Evolutionary conservation across 92 coral and sea anemone genomes (phyloP), one percentile per base, ranked within the genome.

Genomic region (Bergia puertoricense): DNA sequence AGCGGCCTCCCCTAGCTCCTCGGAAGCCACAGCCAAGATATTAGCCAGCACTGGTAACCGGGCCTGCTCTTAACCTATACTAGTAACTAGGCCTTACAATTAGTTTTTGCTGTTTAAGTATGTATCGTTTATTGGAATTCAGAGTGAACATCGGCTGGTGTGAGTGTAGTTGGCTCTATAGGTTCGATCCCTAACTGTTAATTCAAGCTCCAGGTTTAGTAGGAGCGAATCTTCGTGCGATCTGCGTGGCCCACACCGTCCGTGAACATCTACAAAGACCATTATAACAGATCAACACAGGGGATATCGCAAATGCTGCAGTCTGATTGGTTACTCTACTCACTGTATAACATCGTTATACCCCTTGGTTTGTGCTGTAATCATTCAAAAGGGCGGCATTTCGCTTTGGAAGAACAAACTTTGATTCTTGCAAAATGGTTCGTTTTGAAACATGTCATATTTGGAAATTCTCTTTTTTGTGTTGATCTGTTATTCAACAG

Each of bases 1-100:
- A 80, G 85, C 85, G 73, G 85, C 73, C 85, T 80, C 85, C 85
- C 8, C 73, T 57, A 18, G 85, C 85, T 39, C 85, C 85, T 5
- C 85, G 23, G 0, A 79, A 68, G 30, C 44, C 83, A 51, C 83
- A 50, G 16, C 83, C 59, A 56, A 42, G 85, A 80, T 50, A 39
- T 80, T 80, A 39, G 43, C 20, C 3, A 18, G 36, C 73, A 36
- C 43, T 56, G 36, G 72, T 38, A 56, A 36, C 72, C 69, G 65
- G 73, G 50, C 72, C 85, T 39, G 18, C 56, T 11, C 16, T 54
- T 14, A 48, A 46, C 9, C 10, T 5, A 30, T 6, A 22, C 8
- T 18, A 14, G 39, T 7, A 48, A 48, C 37, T 42, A n/a, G 82
- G 22, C 40, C 20, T 48, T 50, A 1, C 56, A 20, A 22, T 62